Conservation (phyloP, 2,888 invertebrate genomes). For the Uropetala carovei region DNA sequence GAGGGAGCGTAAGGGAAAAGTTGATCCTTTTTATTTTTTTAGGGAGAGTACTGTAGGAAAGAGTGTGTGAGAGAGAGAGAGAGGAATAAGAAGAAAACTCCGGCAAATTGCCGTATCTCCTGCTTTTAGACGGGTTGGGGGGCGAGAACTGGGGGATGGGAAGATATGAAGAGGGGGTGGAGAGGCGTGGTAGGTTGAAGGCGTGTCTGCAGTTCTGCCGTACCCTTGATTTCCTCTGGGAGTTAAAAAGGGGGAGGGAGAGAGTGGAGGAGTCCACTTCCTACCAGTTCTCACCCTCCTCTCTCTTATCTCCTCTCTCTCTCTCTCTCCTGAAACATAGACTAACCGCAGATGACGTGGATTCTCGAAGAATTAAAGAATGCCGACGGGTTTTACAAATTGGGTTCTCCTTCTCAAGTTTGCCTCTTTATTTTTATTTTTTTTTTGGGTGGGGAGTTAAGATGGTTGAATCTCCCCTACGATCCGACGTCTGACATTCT, state of each 20-base stretch:
- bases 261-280: not conserved
- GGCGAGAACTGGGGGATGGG: not conserved
- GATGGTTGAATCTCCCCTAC: not conserved
- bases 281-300: not conserved
- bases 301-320: not conserved
- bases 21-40: not conserved
- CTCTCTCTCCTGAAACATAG: slow-evolving; percentile 23
- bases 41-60: not conserved
- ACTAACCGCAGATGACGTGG: slow-evolving; percentile 57
- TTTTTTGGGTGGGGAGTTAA: no score
- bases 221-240: slow-evolving; percentile 60
- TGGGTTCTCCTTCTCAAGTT: slow-evolving; percentile 40
- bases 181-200: not conserved
- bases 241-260: slow-evolving; percentile 51
- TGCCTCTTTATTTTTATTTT: no score
- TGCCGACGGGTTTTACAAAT: slow-evolving; percentile 52
- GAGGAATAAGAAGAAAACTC: not conserved
- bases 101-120: not conserved
- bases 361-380: slow-evolving; percentile 46
- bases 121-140: not conserved
- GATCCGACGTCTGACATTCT: not conserved
- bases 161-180: not conserved
- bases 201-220: slow-evolving; percentile 30
- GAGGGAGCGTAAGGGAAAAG: not conserved
- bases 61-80: not conserved